Base-by-base conservation (phyloP, 2,797 vertebrate species). In the Catostomus latipinnis region DNA sequence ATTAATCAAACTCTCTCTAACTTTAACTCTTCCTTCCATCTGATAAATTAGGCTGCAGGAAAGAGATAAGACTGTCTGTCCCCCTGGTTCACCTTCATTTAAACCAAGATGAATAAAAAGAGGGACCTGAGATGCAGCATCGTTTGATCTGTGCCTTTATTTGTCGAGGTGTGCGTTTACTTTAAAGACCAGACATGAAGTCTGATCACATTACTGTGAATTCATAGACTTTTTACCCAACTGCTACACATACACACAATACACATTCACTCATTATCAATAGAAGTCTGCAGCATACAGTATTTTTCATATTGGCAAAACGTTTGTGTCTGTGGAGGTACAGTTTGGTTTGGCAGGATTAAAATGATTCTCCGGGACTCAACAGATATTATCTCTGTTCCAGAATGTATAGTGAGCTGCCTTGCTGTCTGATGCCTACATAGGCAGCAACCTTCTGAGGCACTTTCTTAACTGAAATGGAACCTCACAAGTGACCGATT, bases 21-120 rank as follows among this genome's bases (percentile, higher is more conserved):
- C 34, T 34, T 4, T 3, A 34, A 14, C 53, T 83, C 86, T 85
- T 74, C 69, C 82, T 81, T 86, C 87, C 60, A 82, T 76, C 80
- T 93, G 93, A 93, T 93, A 90, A 93, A 92, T 89, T 90, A 91
- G 90, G 71, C 67, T 81, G 68, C 70, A 62, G 77, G 53, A 68
- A 6, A 63, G 18, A 57, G 71, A 82, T 67, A 62, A 77, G 74
- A 62, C 50, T 14, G 14, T 22, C 48, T 34, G 52, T 62, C 57
- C 18, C 10, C 10, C 66, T 60, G 53, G 34, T 34, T 34, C 34
- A 34, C 34, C 34, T 34, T 34, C 2, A 2, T 34, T 4, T 3
- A 34, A 34, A 34, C 34, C 34, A 4, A 34, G 34, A 34, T 34
- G 34, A 34, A 34, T 34, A 34, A 34, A 34, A 34, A 34, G 34